Evolutionary conservation across 2,113 vertebrate species (phyloP).

Genomic region (Emydura subglobosa): DNA sequence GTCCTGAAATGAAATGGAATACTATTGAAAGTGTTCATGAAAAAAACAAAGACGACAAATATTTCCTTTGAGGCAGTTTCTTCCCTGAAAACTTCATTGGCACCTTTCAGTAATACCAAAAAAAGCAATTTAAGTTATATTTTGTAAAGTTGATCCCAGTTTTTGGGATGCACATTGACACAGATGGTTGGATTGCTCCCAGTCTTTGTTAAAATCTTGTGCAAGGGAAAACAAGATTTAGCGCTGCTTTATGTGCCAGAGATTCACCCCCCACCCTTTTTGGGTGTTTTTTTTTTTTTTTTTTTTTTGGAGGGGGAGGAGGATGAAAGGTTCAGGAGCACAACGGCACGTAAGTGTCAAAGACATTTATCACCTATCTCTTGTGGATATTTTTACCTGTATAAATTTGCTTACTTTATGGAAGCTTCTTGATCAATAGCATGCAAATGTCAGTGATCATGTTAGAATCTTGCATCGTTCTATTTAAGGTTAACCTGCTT

Average conservation of each 20-base stretch:
- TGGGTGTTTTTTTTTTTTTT: no score
- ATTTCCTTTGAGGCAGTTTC: neutral
- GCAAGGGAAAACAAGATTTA: neutral
- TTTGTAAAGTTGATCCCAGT: neutral
- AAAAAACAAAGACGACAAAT: neutral
- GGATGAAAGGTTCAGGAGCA: neutral
- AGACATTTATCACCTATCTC: neutral
- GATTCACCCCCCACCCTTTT: neutral
- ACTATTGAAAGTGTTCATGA: neutral
- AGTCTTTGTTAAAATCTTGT: neutral
- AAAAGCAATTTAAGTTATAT: neutral
- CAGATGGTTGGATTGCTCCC: neutral
- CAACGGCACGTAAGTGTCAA: neutral
- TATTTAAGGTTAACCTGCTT: neutral
- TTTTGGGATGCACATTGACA: neutral
- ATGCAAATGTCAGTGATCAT: conserved; percentile 44
- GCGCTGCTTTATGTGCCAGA: neutral
- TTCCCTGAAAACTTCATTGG: neutral
- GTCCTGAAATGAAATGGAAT: neutral
- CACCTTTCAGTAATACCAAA: neutral
- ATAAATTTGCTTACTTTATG: neutral
- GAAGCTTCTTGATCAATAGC: conserved; percentile 5
- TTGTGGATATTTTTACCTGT: neutral
- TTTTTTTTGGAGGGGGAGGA: no score
- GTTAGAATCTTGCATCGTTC: neutral